Base-by-base conservation (phyloP, 2,888 invertebrate species). In the Mythimna impura region DNA sequence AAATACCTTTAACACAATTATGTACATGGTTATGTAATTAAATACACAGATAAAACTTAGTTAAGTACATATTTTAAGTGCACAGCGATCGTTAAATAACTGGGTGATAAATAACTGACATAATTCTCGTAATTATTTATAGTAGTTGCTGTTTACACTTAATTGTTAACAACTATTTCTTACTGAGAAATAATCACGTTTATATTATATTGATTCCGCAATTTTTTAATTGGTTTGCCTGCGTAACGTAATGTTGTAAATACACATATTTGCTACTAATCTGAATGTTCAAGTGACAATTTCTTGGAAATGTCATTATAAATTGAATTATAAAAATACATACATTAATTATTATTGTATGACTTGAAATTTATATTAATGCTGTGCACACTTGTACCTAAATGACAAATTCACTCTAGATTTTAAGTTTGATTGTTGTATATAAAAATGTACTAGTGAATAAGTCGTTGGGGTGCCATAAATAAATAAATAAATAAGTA, bases 151-250 rank as follows among this genome's bases (percentile, higher is more conserved):
- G 50, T 60, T 64, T 63, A 71, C 65, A 57, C 12, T 30, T 73
- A 80, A 80, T 80, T 75, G 40, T 54, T 80, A 17, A 54, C 54
- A 58, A 43, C 20, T 81, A 81, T 65, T 81, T 76, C 12, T 62
- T 63, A 63, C 61, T 66, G 12, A 77, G 71, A 66, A 71, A 58
- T 54, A 52, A 60, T 54, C 10, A 67, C 4, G 34, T 43, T 63
- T 76, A 60, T 69, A 61, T 66, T 70, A 58, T 50, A 58, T 55
- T 54, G 20, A 66, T 63, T 71, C 25, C 25, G 77, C 30, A 22
- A 22, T 61, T 68, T 54, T 64, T 47, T 62, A 14, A 68, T 57
- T 61, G 22, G 14, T 3, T 25, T 43, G 3, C 3, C 5, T 36
- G 7, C 17, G 22, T 40, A 25, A 5, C 10, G 4, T 60, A 17